Evolutionary conservation across 2,797 vertebrate genomes (phyloP).

Genomic region (Schizothorax lantsangensis): DNA sequence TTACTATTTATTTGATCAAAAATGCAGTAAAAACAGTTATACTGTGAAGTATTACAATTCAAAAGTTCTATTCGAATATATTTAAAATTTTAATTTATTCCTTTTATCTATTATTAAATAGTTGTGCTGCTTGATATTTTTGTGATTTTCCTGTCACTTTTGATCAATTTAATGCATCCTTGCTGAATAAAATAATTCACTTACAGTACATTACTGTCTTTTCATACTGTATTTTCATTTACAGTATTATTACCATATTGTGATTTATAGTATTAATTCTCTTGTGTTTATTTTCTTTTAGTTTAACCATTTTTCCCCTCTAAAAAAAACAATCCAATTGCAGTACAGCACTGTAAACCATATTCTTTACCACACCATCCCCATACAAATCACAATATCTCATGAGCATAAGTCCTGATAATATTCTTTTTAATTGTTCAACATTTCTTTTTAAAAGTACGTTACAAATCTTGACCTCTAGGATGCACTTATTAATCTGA

Average conservation of each 20-base stretch:
- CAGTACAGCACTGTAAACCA: background rate
- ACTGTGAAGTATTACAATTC: background rate
- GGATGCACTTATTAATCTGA: constrained; percentile 3
- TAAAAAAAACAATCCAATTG: background rate
- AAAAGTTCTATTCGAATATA: background rate
- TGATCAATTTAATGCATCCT: background rate
- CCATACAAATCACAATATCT: background rate
- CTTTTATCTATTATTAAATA: background rate
- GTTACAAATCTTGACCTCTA: background rate
- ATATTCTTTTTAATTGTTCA: background rate
- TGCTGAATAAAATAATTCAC: background rate
- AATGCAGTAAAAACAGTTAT: background rate
- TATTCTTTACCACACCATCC: background rate
- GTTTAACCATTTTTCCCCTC: background rate
- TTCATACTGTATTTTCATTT: background rate
- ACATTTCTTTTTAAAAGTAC: background rate
- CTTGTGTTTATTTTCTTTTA: no score
- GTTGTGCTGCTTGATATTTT: background rate
- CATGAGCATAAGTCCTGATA: background rate
- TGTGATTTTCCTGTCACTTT: background rate
- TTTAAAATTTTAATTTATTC: background rate
- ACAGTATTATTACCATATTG: background rate
- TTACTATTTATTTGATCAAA: background rate
- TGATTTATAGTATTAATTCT: no score
- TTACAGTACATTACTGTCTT: background rate